Evolutionary conservation across 2,797 vertebrate genomes (phyloP).

Genomic region (Loris lydekkerianus): DNA sequence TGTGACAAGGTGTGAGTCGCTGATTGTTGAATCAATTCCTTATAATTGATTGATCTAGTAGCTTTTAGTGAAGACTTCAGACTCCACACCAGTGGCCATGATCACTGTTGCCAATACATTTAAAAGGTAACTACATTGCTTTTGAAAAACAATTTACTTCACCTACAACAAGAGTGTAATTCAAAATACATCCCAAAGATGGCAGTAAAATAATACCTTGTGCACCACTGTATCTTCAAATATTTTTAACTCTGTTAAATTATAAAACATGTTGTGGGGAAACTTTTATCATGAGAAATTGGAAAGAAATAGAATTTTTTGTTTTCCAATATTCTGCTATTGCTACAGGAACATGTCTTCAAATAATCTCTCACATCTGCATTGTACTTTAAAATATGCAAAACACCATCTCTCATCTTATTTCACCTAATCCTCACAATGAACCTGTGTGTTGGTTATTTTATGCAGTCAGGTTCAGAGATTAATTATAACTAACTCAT

Average conservation of each 20-base stretch:
- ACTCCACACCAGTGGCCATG: not conserved
- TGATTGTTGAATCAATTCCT: not conserved
- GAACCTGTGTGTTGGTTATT: not conserved
- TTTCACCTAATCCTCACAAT: constrained; percentile 44
- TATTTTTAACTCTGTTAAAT: constrained; percentile 63
- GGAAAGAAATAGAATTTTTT: constrained; percentile 38
- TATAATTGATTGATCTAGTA: not conserved
- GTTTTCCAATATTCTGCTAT: constrained; percentile 19
- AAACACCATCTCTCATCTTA: not conserved
- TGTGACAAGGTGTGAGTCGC: not conserved
- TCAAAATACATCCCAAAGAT: constrained; percentile 73
- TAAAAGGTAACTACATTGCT: not conserved
- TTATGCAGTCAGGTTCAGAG: not conserved
- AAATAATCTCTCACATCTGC: not conserved
- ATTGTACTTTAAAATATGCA: constrained; percentile 35
- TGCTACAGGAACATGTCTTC: not conserved
- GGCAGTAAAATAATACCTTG: constrained; percentile 74
- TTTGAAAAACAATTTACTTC: constrained; percentile 43
- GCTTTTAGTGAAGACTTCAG: not conserved
- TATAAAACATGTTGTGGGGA: constrained; percentile 33
- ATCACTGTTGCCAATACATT: not conserved
- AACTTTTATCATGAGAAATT: constrained; percentile 19
- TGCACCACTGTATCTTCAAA: not conserved
- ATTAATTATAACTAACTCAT: constrained; percentile 27
- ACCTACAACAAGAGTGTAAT: constrained; percentile 41